A percentile compares a stretch with the other conserved stretches of the same genome.
These are phyloP conservation scores for Malurus alboscapulatus DNA, from an alignment of 2,113 vertebrate species.

Conservation along the genomic window DNA sequence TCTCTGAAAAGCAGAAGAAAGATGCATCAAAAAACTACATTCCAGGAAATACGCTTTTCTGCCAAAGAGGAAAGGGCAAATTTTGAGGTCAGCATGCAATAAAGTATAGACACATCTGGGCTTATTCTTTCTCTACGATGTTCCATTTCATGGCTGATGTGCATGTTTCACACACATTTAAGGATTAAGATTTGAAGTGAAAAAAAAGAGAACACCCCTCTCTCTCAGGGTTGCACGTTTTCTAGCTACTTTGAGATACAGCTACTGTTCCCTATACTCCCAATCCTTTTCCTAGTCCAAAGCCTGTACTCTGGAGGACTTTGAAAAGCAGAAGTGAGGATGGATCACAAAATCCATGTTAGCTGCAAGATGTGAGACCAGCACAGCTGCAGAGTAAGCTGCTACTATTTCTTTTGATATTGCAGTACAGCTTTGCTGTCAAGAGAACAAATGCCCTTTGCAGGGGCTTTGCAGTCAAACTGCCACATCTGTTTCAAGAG, in stretches of 20 bases:
- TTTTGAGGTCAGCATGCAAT: neutral
- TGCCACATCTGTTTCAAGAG: neutral
- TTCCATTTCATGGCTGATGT: neutral
- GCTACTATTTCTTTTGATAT: neutral
- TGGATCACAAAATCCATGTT: neutral
- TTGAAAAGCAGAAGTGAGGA: neutral
- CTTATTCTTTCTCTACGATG: neutral
- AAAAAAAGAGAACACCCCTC: neutral
- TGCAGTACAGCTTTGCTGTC: neutral
- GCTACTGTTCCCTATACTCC: neutral
- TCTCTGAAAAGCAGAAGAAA: constrained; percentile 80
- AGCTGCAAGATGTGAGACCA: neutral
- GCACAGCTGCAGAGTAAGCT: neutral
- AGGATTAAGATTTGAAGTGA: neutral
- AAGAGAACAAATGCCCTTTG: neutral
- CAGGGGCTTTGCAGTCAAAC: neutral
- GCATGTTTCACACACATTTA: neutral
- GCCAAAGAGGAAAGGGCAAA: neutral
- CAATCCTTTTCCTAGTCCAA: neutral
- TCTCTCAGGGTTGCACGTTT: neutral
- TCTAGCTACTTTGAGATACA: neutral
- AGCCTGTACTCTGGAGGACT: neutral
- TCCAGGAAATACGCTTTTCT: neutral
- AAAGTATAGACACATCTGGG: neutral
- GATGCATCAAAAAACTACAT: constrained; percentile 18